Evolutionary conservation across 2,888 invertebrate species (phyloP).

Genomic region (Agrochola macilenta): DNA sequence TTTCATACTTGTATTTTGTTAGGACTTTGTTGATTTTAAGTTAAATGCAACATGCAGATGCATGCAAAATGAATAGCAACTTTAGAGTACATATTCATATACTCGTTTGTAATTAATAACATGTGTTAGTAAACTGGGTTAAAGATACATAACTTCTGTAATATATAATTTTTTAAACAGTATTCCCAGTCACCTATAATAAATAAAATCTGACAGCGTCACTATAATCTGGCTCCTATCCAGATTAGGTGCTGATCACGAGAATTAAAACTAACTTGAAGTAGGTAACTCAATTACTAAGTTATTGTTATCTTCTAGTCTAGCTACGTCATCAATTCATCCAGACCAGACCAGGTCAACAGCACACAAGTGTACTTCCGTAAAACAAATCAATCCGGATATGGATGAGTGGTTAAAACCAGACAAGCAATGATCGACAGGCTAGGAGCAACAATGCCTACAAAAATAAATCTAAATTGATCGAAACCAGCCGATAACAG

Average conservation of each 20-base stretch:
- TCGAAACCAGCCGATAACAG: slow-evolving; percentile 20
- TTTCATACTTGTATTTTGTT: background rate
- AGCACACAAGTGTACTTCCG: background rate
- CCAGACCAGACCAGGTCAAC: background rate
- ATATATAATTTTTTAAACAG: background rate
- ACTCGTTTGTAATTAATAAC: background rate
- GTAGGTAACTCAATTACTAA: background rate
- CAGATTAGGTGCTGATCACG: slow-evolving; percentile 10
- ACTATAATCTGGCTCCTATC: slow-evolving; percentile 6
- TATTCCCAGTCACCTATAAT: background rate
- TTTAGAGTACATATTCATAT: background rate
- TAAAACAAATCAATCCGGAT: slow-evolving; percentile 5
- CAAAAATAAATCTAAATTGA: slow-evolving; percentile 24
- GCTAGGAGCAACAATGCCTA: slow-evolving; percentile 10
- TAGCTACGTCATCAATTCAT: background rate
- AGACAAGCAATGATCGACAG: slow-evolving; percentile 17
- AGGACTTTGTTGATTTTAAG: background rate
- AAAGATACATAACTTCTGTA: background rate
- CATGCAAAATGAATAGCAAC: slow-evolving; percentile 2
- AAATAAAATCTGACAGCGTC: slow-evolving; percentile 1
- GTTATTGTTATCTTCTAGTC: background rate
- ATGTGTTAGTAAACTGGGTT: background rate
- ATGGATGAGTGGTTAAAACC: slow-evolving; percentile 6
- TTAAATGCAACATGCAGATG: background rate
- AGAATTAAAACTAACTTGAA: background rate